Percentiles rank a stretch among this genome's conserved stretches.
phyloP scores from a whole-genome alignment of 2,888 invertebrate species.

The Pachydiplax longipennis region DNA sequence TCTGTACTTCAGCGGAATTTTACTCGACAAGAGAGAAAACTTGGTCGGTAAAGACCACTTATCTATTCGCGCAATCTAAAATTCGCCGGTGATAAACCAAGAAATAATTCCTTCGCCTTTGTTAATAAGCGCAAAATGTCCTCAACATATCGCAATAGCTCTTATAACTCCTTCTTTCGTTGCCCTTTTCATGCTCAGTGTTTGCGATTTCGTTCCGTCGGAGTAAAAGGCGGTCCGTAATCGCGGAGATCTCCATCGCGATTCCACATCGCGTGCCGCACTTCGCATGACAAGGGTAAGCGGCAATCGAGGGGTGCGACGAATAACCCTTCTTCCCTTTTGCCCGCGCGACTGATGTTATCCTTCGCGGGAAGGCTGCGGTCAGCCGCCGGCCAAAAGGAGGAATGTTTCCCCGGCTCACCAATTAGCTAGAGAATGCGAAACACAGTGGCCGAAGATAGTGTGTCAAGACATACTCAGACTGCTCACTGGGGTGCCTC shows the following conservation, averaged over 20 bases:
- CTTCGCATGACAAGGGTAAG: background rate
- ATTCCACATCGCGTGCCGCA: background rate
- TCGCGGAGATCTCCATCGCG: background rate
- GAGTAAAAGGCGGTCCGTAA: background rate
- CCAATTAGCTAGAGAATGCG: background rate
- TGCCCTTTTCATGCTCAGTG: background rate
- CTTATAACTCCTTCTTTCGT: background rate
- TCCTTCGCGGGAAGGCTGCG: background rate
- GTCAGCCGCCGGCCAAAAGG: background rate
- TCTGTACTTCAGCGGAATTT: too few relatives aligned
- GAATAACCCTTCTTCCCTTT: background rate
- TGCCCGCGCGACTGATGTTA: background rate
- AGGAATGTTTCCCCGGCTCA: background rate
- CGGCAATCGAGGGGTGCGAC: background rate
- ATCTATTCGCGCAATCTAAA: too few relatives aligned
- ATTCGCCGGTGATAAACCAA: too few relatives aligned
- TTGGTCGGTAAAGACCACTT: too few relatives aligned
- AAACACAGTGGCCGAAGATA: too few relatives aligned
- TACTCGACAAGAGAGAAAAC: too few relatives aligned
- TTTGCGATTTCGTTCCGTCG: background rate
- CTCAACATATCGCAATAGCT: background rate
- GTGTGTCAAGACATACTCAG: too few relatives aligned
- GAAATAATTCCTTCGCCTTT: too few relatives aligned
- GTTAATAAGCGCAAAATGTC: background rate
- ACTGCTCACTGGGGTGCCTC: too few relatives aligned